phyloP scores from a whole-genome alignment of 2,797 vertebrate genomes.

The Dipus sagitta region DNA sequence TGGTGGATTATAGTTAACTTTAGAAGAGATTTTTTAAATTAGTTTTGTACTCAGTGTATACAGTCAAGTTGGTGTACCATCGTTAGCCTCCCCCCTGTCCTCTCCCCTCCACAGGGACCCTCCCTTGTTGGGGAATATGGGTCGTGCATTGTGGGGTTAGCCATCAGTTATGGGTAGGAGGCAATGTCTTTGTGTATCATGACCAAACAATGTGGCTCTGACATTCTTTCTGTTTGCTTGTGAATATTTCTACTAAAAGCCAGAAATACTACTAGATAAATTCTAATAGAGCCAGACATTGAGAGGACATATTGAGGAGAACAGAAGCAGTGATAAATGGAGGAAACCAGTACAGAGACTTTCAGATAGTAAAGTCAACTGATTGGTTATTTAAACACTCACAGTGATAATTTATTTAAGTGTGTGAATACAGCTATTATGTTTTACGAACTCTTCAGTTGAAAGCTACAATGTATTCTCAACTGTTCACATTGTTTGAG shows the following conservation, averaged over 20 bases:
- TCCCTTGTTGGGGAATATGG: no score
- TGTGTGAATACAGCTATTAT: slow-evolving; percentile 42
- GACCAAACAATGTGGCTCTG: no score
- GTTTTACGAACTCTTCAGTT: slow-evolving; percentile 34
- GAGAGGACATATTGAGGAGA: slow-evolving; percentile 42
- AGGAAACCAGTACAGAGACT: neutral
- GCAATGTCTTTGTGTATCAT: no score
- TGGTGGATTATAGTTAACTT: slow-evolving; percentile 42
- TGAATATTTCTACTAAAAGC: neutral
- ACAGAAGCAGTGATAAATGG: slow-evolving; percentile 29
- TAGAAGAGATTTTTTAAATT: neutral
- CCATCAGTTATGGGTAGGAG: no score
- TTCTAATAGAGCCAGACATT: neutral
- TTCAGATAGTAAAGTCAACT: slow-evolving; percentile 34
- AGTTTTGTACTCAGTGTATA: no score
- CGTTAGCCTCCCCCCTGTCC: no score
- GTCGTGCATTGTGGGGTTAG: no score
- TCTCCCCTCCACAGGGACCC: no score
- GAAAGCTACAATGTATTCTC: slow-evolving; percentile 51
- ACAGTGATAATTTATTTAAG: slow-evolving; percentile 61
- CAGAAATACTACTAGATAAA: neutral
- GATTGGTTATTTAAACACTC: slow-evolving; percentile 44
- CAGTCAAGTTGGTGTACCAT: no score
- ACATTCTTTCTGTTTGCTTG: neutral
- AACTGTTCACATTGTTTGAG: slow-evolving; percentile 31